Conservation (phyloP, 2,797 vertebrate species). For the Pangasius mekongensis region DNA sequence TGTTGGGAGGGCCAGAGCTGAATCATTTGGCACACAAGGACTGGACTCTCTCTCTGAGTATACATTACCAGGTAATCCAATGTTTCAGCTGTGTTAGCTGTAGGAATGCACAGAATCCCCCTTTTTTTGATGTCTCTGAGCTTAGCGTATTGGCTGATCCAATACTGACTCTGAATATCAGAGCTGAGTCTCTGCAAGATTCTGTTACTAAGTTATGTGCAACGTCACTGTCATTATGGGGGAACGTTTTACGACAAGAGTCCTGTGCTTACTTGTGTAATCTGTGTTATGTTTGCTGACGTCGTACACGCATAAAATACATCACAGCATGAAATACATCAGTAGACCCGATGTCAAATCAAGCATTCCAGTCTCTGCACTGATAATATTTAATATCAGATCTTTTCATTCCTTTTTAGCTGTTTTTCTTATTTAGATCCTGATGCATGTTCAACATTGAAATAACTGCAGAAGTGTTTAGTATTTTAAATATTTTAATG, state of each 20-base stretch:
- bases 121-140: background rate
- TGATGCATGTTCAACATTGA: background rate
- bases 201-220: background rate
- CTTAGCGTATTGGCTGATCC: background rate
- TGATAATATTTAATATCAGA: background rate
- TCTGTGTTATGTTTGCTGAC: background rate
- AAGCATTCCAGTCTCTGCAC: background rate
- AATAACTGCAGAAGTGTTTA: background rate
- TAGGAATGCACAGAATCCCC: background rate
- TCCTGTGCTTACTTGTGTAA: background rate
- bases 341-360: background rate
- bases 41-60: slow-evolving; percentile 82
- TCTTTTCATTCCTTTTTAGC: background rate
- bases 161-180: background rate
- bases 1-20: slow-evolving; percentile 58
- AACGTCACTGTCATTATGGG: background rate
- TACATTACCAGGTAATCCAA: slow-evolving; percentile 65
- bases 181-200: background rate
- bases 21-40: slow-evolving; percentile 64
- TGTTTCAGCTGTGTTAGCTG: background rate
- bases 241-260: background rate
- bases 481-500: background rate
- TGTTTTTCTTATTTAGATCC: background rate
- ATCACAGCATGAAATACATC: background rate
- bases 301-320: background rate